Conservation (phyloP, 2,888 invertebrate genomes). For the Linyphia triangularis region DNA sequence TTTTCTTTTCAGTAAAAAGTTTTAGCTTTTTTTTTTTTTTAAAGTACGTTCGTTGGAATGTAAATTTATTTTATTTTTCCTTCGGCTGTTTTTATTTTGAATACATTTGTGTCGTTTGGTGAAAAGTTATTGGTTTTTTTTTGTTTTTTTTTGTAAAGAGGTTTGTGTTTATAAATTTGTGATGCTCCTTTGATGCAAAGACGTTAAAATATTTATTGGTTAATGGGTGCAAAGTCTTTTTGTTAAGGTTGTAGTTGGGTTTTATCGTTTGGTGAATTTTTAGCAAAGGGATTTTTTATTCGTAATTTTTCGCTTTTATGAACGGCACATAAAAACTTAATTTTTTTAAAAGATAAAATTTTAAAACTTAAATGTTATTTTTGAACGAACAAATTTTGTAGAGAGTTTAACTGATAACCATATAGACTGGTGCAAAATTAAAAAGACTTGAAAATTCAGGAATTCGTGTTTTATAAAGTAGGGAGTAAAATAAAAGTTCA, state of each 20-base stretch:
- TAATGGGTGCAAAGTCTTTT: neutral
- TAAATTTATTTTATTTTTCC: neutral
- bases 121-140: neutral
- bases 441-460: no score
- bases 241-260: neutral
- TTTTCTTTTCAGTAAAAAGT: neutral
- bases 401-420: no score
- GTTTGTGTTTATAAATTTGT: neutral
- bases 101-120: neutral
- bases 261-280: neutral
- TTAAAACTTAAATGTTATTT: no score
- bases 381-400: no score
- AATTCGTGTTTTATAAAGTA: no score
- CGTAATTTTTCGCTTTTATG: no score
- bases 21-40: neutral
- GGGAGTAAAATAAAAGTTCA: no score
- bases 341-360: no score
- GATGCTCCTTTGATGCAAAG: neutral
- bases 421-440: no score
- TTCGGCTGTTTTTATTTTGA: neutral
- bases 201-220: neutral
- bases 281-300: no score
- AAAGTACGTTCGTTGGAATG: constrained; percentile 5
- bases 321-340: no score
- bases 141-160: no score